Percentiles rank a stretch among this genome's conserved stretches.
These are phyloP conservation scores for Hirudinaria manillensis DNA, from an alignment of 2,888 invertebrate species.

Conservation along the genomic window DNA sequence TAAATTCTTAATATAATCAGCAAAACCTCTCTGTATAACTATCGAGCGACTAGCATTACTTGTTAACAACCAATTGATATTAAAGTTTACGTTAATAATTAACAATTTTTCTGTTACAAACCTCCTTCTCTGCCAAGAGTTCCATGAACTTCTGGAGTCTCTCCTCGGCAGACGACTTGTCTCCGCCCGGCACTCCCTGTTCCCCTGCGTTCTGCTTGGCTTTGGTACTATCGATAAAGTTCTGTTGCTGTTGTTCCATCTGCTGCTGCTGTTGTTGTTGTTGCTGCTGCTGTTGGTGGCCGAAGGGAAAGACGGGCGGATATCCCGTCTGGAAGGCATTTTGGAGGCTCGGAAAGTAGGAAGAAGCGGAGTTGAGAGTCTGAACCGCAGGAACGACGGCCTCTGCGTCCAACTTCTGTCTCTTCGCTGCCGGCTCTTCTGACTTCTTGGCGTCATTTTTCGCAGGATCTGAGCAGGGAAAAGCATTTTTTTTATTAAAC, in stretches of 20 bases:
- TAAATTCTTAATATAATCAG: no score
- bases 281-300: neutral
- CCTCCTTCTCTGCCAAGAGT: conserved; percentile 94
- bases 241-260: neutral
- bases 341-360: neutral
- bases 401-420: neutral
- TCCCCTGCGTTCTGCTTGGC: neutral
- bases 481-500: no score
- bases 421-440: neutral
- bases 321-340: neutral
- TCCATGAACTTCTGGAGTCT: conserved; percentile 88
- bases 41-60: no score
- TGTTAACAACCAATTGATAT: no score
- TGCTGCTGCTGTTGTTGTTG: neutral
- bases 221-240: neutral
- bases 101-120: conserved; percentile 50
- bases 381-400: no score
- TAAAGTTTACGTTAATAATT: neutral
- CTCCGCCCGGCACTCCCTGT: neutral
- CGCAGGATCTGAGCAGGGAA: neutral
- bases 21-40: no score
- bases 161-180: conserved; percentile 61
- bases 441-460: neutral
- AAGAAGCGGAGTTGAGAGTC: neutral
- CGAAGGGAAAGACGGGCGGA: neutral